Evolutionary conservation across 2,888 invertebrate genomes (phyloP), one percentile per base, ranked within the genome.

Genomic region (Sipha maydis): DNA sequence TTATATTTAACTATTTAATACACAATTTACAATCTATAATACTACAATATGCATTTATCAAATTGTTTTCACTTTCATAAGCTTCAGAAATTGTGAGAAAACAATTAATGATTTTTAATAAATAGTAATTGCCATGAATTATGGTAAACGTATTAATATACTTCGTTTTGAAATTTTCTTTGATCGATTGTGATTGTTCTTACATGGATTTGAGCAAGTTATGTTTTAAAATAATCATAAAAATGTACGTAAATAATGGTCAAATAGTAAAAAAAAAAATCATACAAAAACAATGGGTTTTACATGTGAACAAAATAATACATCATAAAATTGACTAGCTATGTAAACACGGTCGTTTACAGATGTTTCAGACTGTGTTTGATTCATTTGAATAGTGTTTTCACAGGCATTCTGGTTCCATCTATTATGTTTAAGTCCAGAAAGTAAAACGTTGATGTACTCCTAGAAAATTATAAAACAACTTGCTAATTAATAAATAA

Each of bases 251-350:
- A 25, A 21, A 67, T 67, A 41, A 76, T 31, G 28, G 56, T 76
- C 28, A 67, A 84, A 38, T 61, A 75, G 28, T 84, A 85, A 76
- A 85, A 77, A 41, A 69, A 77, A 28, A 28, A 21, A 31, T 48
- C 31, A 48, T 48, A 77, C 31, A 85, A 85, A 84, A 85, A 69
- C 31, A 69, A 78, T 77, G 31, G 48, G 14, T 67, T 48, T 67
- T 67, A 67, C 25, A 85, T 78, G 77, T 48, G 78, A 69, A 85
- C 31, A 80, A 86, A 86, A 86, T 71, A 73, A 86, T 86, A 86
- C 86, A 86, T 80, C 73, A 79, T 73, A 86, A 80, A 86, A 73
- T 34, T 86, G 86, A 86, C 86, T 86, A 86, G 86, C 86, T 86
- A 86, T 69, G 28, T 38, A 86, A 79, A 86, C 73, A 86, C 56